These are phyloP conservation scores for Sciaenops ocellatus DNA, from an alignment of 2,797 vertebrate genomes.

Conservation along the genomic window DNA sequence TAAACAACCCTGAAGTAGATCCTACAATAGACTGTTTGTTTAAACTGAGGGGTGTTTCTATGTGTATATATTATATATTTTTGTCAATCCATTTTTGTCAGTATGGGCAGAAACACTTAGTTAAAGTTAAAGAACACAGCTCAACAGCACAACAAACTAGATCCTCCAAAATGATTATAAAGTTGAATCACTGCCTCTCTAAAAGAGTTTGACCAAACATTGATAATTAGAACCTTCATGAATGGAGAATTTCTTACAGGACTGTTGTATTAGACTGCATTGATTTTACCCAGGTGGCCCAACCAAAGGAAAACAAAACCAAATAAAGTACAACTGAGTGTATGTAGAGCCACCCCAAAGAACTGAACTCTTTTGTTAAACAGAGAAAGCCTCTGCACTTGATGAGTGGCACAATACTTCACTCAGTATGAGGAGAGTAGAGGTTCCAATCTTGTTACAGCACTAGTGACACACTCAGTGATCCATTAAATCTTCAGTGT, in stretches of 20 bases:
- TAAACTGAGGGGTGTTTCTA: not conserved
- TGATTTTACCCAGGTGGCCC: not conserved
- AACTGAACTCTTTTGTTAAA: not conserved
- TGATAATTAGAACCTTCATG: not conserved
- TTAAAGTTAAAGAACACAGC: not conserved
- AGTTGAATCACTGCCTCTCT: not conserved
- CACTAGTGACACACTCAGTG: not conserved
- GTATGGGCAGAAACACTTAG: too few relatives aligned
- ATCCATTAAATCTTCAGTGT: not conserved
- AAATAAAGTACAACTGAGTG: not conserved
- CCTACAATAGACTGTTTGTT: not conserved
- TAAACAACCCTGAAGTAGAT: not conserved
- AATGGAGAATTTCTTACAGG: not conserved
- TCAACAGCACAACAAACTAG: not conserved
- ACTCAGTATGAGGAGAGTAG: not conserved
- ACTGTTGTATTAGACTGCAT: not conserved
- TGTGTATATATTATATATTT: too few relatives aligned
- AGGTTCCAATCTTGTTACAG: not conserved
- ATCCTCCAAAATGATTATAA: not conserved
- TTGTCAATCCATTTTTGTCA: too few relatives aligned
- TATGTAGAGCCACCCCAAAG: not conserved
- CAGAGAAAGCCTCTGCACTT: not conserved
- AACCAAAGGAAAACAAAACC: too few relatives aligned
- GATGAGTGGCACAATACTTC: not conserved
- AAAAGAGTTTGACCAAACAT: not conserved